These are phyloP conservation scores for Drosophila quadrilineata DNA, from an alignment of 1,140 invertebrate species.

Conservation along the genomic window DNA sequence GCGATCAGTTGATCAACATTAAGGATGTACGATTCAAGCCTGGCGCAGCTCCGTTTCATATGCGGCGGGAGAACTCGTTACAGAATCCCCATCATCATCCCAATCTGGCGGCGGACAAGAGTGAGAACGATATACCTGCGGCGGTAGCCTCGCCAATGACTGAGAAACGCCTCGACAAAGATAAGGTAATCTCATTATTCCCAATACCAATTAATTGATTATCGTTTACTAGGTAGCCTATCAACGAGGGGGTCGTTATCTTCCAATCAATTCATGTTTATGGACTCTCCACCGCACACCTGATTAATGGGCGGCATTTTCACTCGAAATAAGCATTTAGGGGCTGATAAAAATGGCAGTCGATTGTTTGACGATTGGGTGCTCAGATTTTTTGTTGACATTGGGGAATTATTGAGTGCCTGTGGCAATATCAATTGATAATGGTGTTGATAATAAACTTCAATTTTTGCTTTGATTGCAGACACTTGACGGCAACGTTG, in stretches of 20 bases:
- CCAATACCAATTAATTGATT: conserved; percentile 15
- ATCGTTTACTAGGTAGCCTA: not conserved
- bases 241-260: conserved; percentile 11
- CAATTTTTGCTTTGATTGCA: not conserved
- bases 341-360: conserved; percentile 19
- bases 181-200: conserved; percentile 44
- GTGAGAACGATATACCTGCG: not conserved
- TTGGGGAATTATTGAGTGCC: not conserved
- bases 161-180: conserved; percentile 23
- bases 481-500: conserved; percentile 17
- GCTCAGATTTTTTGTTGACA: conserved; percentile 19
- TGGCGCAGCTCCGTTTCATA: conserved; percentile 42
- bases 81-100: conserved; percentile 53
- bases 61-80: conserved; percentile 17
- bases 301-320: not conserved
- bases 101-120: conserved; percentile 1
- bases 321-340: conserved; percentile 3
- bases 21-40: conserved; percentile 29
- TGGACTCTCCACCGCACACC: not conserved
- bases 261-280: conserved; percentile 1
- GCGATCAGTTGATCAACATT: conserved; percentile 54
- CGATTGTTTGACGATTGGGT: not conserved
- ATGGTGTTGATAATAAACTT: too few relatives aligned
- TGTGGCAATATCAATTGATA: not conserved
- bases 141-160: conserved; percentile 13